Conservation (phyloP, 1,140 invertebrate genomes). For the Amphibalanus amphitrite region DNA sequence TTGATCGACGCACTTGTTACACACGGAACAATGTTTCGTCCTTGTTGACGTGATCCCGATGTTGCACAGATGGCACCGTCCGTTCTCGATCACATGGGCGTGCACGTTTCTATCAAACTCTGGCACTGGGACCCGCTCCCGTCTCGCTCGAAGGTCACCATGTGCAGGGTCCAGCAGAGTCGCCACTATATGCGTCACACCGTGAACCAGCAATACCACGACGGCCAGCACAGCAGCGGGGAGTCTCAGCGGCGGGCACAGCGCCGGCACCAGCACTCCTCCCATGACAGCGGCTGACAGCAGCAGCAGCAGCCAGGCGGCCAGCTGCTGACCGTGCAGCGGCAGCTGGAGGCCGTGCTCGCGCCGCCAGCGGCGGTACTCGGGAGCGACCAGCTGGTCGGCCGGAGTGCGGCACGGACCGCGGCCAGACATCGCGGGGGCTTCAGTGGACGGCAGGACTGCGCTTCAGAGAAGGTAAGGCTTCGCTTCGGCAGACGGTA, state of each 20-base stretch:
- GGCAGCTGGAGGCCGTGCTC: conserved; percentile 53
- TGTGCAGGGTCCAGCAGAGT: conserved; percentile 75
- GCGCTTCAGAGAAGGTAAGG: too few species aligned
- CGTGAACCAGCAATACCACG: conserved; percentile 29
- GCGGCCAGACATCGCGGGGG: too few species aligned
- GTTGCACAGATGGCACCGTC: conserved; percentile 82
- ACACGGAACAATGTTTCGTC: conserved; percentile 88
- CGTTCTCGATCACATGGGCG: conserved; percentile 85
- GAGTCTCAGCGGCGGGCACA: conserved; percentile 37
- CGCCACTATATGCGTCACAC: conserved; percentile 52
- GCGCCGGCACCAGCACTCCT: conserved; percentile 48
- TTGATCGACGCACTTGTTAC: conserved; percentile 85
- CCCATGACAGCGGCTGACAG: conserved; percentile 52
- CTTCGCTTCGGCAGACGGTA: too few species aligned
- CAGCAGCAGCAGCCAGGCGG: conserved; percentile 60
- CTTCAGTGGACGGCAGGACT: too few species aligned
- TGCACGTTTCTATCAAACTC: conserved; percentile 74
- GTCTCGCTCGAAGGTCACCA: conserved; percentile 35
- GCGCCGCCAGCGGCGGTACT: conserved; percentile 20
- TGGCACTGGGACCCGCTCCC: conserved; percentile 29
- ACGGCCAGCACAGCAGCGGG: conserved; percentile 37
- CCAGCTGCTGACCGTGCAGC: conserved; percentile 67
- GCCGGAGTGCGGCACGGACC: neutral
- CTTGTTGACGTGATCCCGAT: conserved; percentile 45
- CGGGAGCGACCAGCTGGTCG: neutral